A percentile compares a stretch with the other conserved stretches of the same genome.
These are phyloP conservation scores for Orchesella cincta DNA, from an alignment of 1,140 invertebrate genomes.

Conservation along the genomic window DNA sequence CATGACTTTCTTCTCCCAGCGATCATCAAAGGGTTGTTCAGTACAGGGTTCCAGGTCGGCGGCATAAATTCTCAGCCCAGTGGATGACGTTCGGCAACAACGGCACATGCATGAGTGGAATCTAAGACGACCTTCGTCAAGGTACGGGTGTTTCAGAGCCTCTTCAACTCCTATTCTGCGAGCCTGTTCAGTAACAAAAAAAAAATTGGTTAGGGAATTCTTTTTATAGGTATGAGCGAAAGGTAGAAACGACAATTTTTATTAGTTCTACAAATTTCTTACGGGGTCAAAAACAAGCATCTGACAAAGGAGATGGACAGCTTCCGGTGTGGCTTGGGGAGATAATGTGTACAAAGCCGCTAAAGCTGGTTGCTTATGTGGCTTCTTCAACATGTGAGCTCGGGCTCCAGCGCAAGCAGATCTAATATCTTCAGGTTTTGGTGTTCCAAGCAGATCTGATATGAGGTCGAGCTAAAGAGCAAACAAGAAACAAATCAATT, in stretches of 20 bases:
- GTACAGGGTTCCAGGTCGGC: conserved; percentile 90
- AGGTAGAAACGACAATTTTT: not conserved
- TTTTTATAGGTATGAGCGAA: not conserved
- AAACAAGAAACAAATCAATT: no score
- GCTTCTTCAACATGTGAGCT: conserved; percentile 85
- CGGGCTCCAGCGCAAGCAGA: conserved; percentile 94
- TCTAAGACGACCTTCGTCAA: conserved; percentile 93
- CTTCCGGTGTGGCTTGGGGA: conserved; percentile 92
- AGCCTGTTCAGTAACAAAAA: conserved; percentile 23
- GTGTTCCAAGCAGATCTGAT: conserved; percentile 95
- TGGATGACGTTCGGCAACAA: conserved; percentile 83
- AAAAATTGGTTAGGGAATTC: conserved; percentile 1
- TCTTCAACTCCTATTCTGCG: conserved; percentile 83
- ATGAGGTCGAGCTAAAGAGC: conserved; percentile 89
- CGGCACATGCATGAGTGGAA: conserved; percentile 99
- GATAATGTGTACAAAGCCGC: conserved; percentile 88
- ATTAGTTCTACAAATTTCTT: conserved; percentile 57
- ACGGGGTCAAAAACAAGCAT: conserved; percentile 98
- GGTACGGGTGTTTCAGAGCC: conserved; percentile 92
- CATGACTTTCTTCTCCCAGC: conserved; percentile 90
- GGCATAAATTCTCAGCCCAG: conserved; percentile 80
- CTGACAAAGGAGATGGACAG: conserved; percentile 94
- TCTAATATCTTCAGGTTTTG: conserved; percentile 90
- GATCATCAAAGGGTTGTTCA: conserved; percentile 84
- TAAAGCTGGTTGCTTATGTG: conserved; percentile 83